Evolutionary conservation across 2,113 vertebrate genomes (phyloP).

Genomic region (Chlamydotis undulata): DNA sequence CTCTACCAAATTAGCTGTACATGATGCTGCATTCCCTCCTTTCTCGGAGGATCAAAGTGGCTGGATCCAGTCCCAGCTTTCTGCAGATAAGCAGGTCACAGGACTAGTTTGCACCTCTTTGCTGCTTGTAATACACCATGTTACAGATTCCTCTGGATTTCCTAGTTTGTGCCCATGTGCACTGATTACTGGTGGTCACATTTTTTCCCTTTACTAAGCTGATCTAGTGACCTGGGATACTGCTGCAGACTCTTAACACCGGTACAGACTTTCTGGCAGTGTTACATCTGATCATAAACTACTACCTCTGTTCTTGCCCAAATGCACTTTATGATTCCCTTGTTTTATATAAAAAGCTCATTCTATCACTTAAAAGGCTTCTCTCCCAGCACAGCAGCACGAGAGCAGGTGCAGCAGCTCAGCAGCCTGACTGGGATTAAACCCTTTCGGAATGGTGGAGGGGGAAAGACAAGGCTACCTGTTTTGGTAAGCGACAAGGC

Average conservation of each 20-base stretch:
- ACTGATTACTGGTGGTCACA: neutral
- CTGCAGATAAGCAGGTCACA: constrained; percentile 79
- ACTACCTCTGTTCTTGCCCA: neutral
- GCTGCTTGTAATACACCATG: constrained; percentile 47
- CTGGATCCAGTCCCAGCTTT: constrained; percentile 72
- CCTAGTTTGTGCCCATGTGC: constrained; percentile 19
- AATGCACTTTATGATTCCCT: constrained; percentile 8
- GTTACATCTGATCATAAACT: constrained; percentile 27
- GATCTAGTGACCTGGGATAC: constrained; percentile 41
- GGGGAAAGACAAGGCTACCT: constrained; percentile 27
- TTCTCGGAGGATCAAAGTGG: constrained; percentile 73
- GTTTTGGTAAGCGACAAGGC: neutral
- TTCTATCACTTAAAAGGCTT: constrained; percentile 52
- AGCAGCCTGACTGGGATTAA: constrained; percentile 43
- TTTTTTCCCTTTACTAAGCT: constrained; percentile 40
- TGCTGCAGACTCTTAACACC: constrained; percentile 8
- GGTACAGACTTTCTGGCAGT: neutral
- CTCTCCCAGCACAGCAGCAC: constrained; percentile 16
- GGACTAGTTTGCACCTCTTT: constrained; percentile 71
- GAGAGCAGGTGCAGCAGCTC: constrained; percentile 15
- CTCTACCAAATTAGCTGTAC: constrained; percentile 78
- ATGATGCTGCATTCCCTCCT: constrained; percentile 63
- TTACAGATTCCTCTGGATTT: constrained; percentile 72
- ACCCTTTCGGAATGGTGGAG: neutral
- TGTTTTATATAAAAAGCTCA: constrained; percentile 38